Base-by-base conservation (phyloP, 2,888 invertebrate genomes). In the Apodemia hepburni region DNA sequence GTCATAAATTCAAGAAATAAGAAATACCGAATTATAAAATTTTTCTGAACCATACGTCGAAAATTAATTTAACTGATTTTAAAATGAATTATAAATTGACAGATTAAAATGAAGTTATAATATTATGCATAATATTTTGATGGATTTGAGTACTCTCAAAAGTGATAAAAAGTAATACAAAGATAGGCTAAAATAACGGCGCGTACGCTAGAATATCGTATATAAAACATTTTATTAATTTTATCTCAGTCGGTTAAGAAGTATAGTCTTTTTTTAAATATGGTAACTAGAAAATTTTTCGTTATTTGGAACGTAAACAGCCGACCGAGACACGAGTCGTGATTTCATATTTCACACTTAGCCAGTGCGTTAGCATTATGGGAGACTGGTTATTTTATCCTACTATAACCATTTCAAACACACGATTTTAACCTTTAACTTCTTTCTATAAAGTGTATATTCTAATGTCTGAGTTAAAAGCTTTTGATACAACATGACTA, bases 261-360 rank as follows among this genome's bases (percentile, higher is more conserved):
- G 18, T 9, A 12, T 27, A 5, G n/a, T n/a, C 6, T 6, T 54
- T 15, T 51, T 54, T 54, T 54, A 27, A 54, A 54, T 54, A 54
- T 61, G 27, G 58, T 58, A 62, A 62, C 79, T 78, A 84, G 82
- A 82, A 85, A 82, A 83, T 87, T 69, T 65, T 66, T 68, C 70
- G 71, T 70, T 74, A 90, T 91, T 88, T 85, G 82, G 85, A 86
- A 86, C 85, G 82, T 87, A 89, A 90, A 91, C 85, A 86, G 76
- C 79, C 75, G 79, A 76, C 79, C 84, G 78, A 84, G 84, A 81
- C 80, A 78, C 79, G 81, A 85, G 80, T 91, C 91, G 91, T 91
- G 91, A 91, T 91, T 91, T 88, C 88, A 89, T 91, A 89, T 89
- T 91, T 91, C 89, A 90, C 91, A 91, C 91, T 88, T 85, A 77